A percentile compares a stretch with the other conserved stretches of the same genome.
Conservation (phyloP, 2,888 invertebrate species). For the Dascillus cervinus region DNA sequence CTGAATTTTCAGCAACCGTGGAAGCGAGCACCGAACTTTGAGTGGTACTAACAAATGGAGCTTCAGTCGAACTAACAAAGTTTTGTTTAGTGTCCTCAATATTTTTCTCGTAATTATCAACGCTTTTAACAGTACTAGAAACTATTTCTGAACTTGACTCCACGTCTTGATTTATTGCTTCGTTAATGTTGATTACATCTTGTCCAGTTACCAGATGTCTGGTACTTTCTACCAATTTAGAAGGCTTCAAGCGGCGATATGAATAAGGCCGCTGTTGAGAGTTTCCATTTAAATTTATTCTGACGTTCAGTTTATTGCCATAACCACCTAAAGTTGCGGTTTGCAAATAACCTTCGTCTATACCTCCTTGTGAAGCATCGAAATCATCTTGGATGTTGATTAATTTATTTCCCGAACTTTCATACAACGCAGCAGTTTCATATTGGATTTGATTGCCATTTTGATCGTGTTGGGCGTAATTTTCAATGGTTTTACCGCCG, state of each 20-base stretch:
- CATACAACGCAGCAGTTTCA: conserved; percentile 7
- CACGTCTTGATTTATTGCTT: conserved; percentile 23
- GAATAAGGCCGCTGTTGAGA: too few relatives aligned
- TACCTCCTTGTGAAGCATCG: neutral
- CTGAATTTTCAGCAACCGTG: neutral
- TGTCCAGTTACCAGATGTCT: conserved; percentile 55
- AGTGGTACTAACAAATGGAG: neutral
- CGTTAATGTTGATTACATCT: conserved; percentile 57
- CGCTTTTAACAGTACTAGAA: neutral
- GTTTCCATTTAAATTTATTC: too few relatives aligned
- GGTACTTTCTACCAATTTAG: conserved; percentile 50
- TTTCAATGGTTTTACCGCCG: too few relatives aligned
- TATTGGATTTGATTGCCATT: too few relatives aligned
- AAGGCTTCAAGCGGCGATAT: conserved; percentile 21
- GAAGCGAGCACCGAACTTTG: neutral
- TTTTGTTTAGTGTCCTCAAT: neutral
- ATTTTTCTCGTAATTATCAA: neutral
- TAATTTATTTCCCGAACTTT: conserved; percentile 3
- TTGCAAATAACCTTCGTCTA: too few relatives aligned
- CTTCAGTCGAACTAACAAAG: neutral
- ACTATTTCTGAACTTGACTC: too few relatives aligned
- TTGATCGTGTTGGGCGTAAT: too few relatives aligned
- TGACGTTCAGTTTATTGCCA: conserved; percentile 10
- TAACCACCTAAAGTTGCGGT: conserved; percentile 3
- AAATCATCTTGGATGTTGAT: neutral